Evolutionary conservation across 2,113 vertebrate species (phyloP).

Genomic region (Pitta sordida): DNA sequence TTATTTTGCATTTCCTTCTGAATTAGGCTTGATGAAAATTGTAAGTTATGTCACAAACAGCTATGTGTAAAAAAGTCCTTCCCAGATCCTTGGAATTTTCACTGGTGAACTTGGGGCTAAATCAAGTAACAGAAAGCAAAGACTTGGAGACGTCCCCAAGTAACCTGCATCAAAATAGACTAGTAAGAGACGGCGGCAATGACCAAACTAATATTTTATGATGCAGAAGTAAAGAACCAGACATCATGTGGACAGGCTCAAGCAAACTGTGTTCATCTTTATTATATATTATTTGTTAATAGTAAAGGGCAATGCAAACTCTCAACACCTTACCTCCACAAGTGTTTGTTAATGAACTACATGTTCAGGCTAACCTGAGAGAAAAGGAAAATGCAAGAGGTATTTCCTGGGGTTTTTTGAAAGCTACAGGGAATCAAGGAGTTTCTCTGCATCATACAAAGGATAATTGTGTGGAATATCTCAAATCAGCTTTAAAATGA

Average conservation of each 20-base stretch:
- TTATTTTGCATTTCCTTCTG: slow-evolving; percentile 8
- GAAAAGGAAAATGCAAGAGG: not conserved
- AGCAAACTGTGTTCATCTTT: not conserved
- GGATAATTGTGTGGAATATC: not conserved
- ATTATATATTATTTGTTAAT: not conserved
- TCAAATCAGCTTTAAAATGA: not conserved
- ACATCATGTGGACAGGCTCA: not conserved
- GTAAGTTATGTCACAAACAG: not conserved
- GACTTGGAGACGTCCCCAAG: not conserved
- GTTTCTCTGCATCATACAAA: not conserved
- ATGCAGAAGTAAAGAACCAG: not conserved
- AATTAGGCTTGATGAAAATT: slow-evolving; percentile 37
- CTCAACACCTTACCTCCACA: not conserved
- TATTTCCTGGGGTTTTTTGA: not conserved
- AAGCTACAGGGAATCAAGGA: not conserved
- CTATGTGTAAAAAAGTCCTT: not conserved
- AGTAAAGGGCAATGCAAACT: not conserved
- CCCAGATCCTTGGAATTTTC: not conserved
- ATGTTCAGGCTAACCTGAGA: not conserved
- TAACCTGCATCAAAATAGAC: slow-evolving; percentile 42
- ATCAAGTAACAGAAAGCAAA: not conserved
- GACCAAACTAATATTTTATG: slow-evolving; percentile 24
- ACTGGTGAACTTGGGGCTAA: not conserved
- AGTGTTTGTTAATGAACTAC: not conserved
- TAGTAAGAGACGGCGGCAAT: not conserved